A percentile compares a stretch with the other conserved stretches of the same genome.
These are phyloP conservation scores for Bos taurus DNA, from an alignment of 2,113 vertebrate genomes.

Conservation along the genomic window DNA sequence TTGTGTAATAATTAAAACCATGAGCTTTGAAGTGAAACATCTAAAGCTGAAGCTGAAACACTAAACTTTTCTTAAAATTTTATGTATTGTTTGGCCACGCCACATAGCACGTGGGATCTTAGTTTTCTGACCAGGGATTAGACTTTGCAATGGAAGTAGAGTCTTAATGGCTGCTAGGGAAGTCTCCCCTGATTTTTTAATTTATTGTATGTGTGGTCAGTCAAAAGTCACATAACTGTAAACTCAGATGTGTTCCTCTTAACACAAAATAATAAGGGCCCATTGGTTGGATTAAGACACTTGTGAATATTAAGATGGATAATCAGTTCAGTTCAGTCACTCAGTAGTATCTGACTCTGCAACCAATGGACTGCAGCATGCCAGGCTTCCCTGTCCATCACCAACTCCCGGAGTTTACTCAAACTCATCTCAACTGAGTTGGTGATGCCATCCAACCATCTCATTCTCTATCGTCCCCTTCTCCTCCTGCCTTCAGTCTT, in stretches of 20 bases:
- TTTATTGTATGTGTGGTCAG: neutral
- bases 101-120: neutral
- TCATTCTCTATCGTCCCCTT: neutral
- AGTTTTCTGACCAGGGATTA: neutral
- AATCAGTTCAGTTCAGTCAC: neutral
- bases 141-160: neutral
- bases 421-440: neutral
- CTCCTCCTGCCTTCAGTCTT: neutral
- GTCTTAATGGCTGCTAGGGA: neutral
- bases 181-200: neutral
- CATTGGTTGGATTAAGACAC: neutral
- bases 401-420: neutral
- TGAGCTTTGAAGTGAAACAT: neutral
- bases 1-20: constrained; percentile 34
- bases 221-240: neutral
- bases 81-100: neutral
- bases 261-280: neutral
- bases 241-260: neutral
- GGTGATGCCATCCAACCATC: neutral
- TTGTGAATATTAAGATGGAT: neutral
- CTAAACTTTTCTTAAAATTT: neutral
- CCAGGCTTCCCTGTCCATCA: neutral
- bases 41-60: neutral
- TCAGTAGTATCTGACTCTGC: neutral
- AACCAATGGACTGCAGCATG: neutral